Percentiles rank a stretch among this genome's conserved stretches.
These are phyloP conservation scores for Clangula hyemalis DNA, from an alignment of 2,797 vertebrate genomes.

Conservation along the genomic window DNA sequence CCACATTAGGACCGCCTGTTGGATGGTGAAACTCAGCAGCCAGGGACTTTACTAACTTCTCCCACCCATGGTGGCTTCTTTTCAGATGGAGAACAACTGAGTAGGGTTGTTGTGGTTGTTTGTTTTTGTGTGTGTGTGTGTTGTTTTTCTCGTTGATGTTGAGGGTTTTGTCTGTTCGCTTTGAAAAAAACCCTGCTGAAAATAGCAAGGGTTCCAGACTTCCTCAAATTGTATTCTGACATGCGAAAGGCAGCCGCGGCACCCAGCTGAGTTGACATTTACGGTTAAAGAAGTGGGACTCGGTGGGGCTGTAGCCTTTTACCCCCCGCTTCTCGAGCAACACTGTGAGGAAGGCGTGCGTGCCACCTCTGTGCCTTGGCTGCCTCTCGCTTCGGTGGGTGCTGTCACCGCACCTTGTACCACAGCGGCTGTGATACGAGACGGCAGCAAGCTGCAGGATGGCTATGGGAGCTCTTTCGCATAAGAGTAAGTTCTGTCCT, in stretches of 20 bases:
- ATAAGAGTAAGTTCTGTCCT: not conserved
- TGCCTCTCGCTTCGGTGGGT: not conserved
- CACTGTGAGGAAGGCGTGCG: not conserved
- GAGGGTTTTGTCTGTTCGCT: not conserved
- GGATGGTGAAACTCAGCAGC: not conserved
- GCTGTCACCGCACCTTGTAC: too few species aligned
- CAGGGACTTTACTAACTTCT: conserved; percentile 12
- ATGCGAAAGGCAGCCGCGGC: not conserved
- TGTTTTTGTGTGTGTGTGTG: too few species aligned
- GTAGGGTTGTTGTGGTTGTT: not conserved
- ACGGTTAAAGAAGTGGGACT: not conserved
- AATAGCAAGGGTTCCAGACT: conserved; percentile 23
- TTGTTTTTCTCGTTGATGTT: not conserved
- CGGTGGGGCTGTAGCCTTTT: not conserved
- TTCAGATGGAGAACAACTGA: not conserved
- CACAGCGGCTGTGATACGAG: too few species aligned
- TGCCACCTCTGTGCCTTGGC: not conserved
- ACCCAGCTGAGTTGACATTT: not conserved
- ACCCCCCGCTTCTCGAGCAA: not conserved
- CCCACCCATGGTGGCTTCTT: not conserved
- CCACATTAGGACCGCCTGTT: not conserved
- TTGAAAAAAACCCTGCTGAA: conserved; percentile 9
- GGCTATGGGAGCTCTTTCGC: not conserved
- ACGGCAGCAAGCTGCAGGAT: not conserved
- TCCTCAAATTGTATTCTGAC: not conserved